phyloP scores from a whole-genome alignment of 2,888 invertebrate species.

The Tupiocoris notatus region DNA sequence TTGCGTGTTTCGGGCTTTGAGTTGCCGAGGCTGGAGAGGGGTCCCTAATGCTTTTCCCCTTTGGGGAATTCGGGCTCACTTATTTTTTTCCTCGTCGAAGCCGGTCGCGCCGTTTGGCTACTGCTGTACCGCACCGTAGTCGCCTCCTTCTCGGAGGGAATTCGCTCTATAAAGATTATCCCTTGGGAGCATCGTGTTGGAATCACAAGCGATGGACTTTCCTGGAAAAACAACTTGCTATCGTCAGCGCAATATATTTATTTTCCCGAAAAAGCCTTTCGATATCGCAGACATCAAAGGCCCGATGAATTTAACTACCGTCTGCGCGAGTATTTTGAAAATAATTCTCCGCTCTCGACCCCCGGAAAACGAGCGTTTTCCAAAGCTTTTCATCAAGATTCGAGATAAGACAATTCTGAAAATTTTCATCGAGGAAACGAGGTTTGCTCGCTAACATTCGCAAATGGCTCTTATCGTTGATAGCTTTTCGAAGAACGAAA shows the following conservation, averaged over 20 bases:
- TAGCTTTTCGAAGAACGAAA: too few relatives aligned
- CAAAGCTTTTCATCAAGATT: too few relatives aligned
- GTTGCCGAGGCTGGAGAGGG: slow-evolving; percentile 2
- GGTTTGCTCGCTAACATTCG: too few relatives aligned
- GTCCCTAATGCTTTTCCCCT: background rate
- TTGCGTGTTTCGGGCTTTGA: slow-evolving; percentile 31
- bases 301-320: background rate
- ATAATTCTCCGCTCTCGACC: too few relatives aligned
- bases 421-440: too few relatives aligned
- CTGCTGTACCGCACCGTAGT: too few relatives aligned
- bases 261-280: background rate
- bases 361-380: too few relatives aligned
- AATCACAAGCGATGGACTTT: background rate
- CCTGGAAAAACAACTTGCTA: background rate
- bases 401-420: too few relatives aligned
- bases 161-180: background rate
- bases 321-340: too few relatives aligned
- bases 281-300: background rate
- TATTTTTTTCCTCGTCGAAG: slow-evolving; percentile 5
- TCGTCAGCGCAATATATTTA: background rate
- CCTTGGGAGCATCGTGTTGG: background rate
- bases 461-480: too few relatives aligned
- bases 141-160: background rate
- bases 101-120: background rate
- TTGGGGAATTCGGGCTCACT: slow-evolving; percentile 6